Evolutionary conservation across 1,140 invertebrate genomes (phyloP), one percentile per base, ranked within the genome.

Genomic region (Drosophila gunungcola): DNA sequence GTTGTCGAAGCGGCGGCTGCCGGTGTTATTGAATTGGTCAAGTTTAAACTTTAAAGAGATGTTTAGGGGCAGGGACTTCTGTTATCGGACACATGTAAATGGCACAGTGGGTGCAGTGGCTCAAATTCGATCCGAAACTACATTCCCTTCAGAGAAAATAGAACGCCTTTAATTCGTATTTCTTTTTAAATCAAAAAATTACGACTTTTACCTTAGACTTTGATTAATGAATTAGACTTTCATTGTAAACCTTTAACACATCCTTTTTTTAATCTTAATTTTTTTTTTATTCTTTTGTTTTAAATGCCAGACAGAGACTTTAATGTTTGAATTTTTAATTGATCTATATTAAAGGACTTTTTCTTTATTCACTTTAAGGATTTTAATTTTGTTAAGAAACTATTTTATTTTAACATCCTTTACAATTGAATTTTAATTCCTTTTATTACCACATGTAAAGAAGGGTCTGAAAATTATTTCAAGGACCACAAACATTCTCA

Each of bases 1-100:
- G 53, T 58, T 75, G 73, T 62, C 42, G 13, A 12, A 39, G 46
- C 49, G 13, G 13, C 25, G 3, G 51, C 4, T 45, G 53, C 34
- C 45, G 29, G 48, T 80, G 52, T 48, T 68, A 77, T 51, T 72
- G 67, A 78, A 79, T 69, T 81, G 74, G 62, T 38, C 49, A 55
- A 67, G 39, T 52, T 58, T 57, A 53, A 46, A 67, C 32, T 45
- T 67, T 67, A 48, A 52, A 65, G 61, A 43, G 32, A 46, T 25
- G 43, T 25, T 39, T n/a, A 48, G 34, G n/a, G 36, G 56, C 52
- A n/a, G 43, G 55, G 34, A 46, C 21, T 27, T 13, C 21, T 64
- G 16, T 51, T 67, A 67, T 67, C 57, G 45, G 38, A 4, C 48
- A 52, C n/a, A 32, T 53, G 27, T 11, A 52, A 32, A 39, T 16